Evolutionary conservation across 2,888 invertebrate genomes (phyloP).

Genomic region (Crepidodera aurea): DNA sequence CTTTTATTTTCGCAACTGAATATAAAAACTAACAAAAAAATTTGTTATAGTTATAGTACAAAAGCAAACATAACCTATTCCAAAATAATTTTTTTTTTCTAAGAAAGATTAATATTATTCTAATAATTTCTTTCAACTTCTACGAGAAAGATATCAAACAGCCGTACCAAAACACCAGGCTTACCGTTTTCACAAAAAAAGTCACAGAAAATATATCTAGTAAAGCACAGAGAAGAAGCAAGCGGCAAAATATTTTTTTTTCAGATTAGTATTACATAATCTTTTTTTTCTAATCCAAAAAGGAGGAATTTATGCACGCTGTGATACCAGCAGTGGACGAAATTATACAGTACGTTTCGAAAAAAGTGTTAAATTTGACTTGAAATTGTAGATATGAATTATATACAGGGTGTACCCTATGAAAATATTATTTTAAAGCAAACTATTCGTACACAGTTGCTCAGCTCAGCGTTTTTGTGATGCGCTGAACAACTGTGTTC

Average conservation of each 20-base stretch:
- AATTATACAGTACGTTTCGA: background rate
- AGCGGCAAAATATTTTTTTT: constrained; percentile 13
- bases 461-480: no score
- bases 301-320: constrained; percentile 11
- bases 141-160: constrained; percentile 17
- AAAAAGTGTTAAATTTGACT: background rate
- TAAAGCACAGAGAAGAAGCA: constrained; percentile 25
- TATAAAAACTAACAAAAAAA: no score
- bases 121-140: constrained; percentile 7
- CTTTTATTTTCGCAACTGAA: no score
- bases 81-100: background rate
- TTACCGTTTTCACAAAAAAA: constrained; percentile 11
- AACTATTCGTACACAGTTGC: no score
- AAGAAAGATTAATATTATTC: constrained; percentile 7
- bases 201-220: constrained; percentile 23
- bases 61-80: background rate
- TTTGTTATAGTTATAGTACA: no score
- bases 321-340: background rate
- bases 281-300: constrained; percentile 13
- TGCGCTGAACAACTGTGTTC: no score
- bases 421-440: no score
- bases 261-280: constrained; percentile 9
- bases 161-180: constrained; percentile 17
- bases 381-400: no score
- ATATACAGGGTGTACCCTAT: no score